Evolutionary conservation across 2,888 invertebrate species (phyloP).

Genomic region (Lasiommata megera): DNA sequence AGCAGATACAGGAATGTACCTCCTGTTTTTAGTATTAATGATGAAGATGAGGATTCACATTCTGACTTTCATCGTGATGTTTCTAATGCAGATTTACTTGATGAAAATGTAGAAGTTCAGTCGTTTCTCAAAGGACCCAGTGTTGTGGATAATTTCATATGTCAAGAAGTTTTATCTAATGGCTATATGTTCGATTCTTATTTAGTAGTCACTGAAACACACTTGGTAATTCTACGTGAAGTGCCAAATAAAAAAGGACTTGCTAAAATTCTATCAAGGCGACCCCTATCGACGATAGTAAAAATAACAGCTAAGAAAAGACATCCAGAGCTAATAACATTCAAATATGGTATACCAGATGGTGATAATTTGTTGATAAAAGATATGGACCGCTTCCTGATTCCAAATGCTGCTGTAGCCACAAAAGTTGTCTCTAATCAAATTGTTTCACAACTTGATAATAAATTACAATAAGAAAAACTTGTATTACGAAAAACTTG

Average conservation of each 20-base stretch:
- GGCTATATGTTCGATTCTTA: conserved; percentile 94
- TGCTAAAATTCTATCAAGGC: conserved; percentile 92
- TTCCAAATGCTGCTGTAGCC: conserved; percentile 94
- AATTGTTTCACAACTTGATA: conserved; percentile 82
- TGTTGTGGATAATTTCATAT: conserved; percentile 92
- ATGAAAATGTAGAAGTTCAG: conserved; percentile 90
- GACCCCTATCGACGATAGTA: conserved; percentile 94
- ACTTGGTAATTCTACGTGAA: conserved; percentile 92
- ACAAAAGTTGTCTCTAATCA: conserved; percentile 95
- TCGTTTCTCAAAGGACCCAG: conserved; percentile 91
- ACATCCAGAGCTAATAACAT: conserved; percentile 97
- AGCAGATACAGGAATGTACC: conserved; percentile 94
- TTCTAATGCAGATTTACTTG: conserved; percentile 82
- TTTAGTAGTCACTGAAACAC: conserved; percentile 91
- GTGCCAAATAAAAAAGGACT: conserved; percentile 88
- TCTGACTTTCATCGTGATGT: conserved; percentile 60
- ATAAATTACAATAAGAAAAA: conserved; percentile 43
- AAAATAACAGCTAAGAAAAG: conserved; percentile 98
- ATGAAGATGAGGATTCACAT: conserved; percentile 83
- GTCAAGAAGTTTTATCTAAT: conserved; percentile 95
- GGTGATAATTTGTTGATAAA: conserved; percentile 89
- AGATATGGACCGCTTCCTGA: conserved; percentile 95
- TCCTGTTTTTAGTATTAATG: conserved; percentile 97
- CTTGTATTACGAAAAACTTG: conserved; percentile 1
- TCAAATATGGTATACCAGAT: conserved; percentile 95